phyloP scores from a whole-genome alignment of 2,797 vertebrate species.

The Amazona ochrocephala region DNA sequence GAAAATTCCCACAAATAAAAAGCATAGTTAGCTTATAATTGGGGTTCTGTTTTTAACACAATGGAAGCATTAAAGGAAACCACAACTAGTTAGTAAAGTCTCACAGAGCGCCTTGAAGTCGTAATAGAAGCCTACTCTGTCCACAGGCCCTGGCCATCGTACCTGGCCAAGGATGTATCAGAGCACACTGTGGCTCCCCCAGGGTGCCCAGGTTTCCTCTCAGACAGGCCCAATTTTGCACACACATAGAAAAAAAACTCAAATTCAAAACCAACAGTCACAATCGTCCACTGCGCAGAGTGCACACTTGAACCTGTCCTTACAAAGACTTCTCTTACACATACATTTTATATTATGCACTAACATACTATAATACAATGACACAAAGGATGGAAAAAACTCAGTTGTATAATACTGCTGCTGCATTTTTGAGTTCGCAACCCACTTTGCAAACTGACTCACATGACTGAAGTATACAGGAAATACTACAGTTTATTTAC shows the following conservation, averaged over 20 bases:
- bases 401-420: background rate
- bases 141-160: background rate
- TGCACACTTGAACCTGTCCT: background rate
- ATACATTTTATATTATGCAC: background rate
- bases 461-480: background rate
- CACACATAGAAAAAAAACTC: background rate
- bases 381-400: background rate
- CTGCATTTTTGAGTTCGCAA: background rate
- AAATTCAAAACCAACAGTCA: accelerated
- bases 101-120: background rate
- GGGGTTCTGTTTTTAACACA: background rate
- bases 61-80: background rate
- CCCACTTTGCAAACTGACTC: background rate
- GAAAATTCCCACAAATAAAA: background rate
- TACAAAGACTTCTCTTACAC: background rate
- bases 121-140: background rate
- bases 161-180: background rate
- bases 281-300: accelerated
- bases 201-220: background rate
- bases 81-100: background rate
- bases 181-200: accelerated
- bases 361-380: background rate
- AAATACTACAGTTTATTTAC: background rate
- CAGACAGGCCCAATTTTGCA: background rate
- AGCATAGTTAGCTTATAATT: background rate